Conservation (phyloP, 2,888 invertebrate species). For the Bellardia pandia region DNA sequence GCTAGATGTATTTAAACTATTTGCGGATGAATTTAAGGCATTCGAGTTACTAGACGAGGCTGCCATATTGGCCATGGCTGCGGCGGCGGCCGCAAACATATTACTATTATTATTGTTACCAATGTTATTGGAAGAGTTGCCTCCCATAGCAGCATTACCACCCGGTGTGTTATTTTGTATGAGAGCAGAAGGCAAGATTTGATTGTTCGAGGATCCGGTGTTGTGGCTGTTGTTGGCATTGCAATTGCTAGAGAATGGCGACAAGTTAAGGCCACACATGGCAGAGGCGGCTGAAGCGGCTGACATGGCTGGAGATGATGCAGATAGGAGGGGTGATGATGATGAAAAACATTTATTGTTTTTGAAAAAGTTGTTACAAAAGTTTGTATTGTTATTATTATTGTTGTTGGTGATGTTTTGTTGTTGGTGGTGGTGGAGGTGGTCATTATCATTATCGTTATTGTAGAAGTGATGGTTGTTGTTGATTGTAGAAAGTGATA, state of each 20-base stretch:
- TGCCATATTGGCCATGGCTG: conserved; percentile 81
- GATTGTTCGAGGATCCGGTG: conserved; percentile 73
- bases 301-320: conserved; percentile 78
- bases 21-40: conserved; percentile 77
- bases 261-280: conserved; percentile 82
- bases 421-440: conserved; percentile 77
- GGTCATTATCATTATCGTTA: conserved; percentile 75
- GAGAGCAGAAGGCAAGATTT: conserved; percentile 74
- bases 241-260: conserved; percentile 81
- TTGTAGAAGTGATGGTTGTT: conserved; percentile 77
- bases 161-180: conserved; percentile 66
- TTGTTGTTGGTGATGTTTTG: conserved; percentile 77
- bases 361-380: conserved; percentile 76
- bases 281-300: conserved; percentile 81
- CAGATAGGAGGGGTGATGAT: conserved; percentile 66
- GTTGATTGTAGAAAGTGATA: conserved; percentile 80
- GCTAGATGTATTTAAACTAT: conserved; percentile 78
- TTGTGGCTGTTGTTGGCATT: conserved; percentile 74
- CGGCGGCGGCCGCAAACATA: conserved; percentile 80
- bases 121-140: conserved; percentile 60
- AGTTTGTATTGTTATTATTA: conserved; percentile 80
- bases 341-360: conserved; percentile 76
- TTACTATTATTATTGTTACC: conserved; percentile 73
- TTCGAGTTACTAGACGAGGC: conserved; percentile 76
- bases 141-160: conserved; percentile 53